phyloP scores from a whole-genome alignment of 2,797 vertebrate genomes.

The Petrocephalus sullivani region DNA sequence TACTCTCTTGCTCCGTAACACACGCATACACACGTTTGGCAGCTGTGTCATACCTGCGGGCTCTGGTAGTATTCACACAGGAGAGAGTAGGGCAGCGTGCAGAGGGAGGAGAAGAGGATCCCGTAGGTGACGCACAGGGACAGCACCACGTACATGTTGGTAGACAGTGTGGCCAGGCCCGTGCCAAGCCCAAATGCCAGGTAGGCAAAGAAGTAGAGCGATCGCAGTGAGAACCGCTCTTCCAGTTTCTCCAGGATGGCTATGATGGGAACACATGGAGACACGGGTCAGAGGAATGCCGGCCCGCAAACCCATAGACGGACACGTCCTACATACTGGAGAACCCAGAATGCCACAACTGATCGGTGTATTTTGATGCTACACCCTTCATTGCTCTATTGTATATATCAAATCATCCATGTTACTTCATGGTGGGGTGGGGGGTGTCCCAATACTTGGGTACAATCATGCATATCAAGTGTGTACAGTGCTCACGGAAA shows the following conservation, averaged over 20 bases:
- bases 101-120: conserved; percentile 90
- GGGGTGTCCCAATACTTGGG: not conserved
- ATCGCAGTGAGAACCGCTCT: conserved; percentile 82
- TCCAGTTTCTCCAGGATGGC: conserved; percentile 92
- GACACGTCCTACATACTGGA: not conserved
- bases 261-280: conserved; percentile 44
- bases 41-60: conserved; percentile 70
- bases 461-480: not conserved
- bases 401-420: not conserved
- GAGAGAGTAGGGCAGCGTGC: conserved; percentile 96
- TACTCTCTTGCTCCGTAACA: not conserved
- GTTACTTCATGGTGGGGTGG: not conserved
- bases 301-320: not conserved
- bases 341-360: not conserved
- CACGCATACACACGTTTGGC: not conserved
- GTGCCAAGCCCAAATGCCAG: conserved; percentile 91
- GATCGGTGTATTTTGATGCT: not conserved
- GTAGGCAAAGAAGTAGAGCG: conserved; percentile 93
- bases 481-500: not conserved
- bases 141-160: conserved; percentile 87
- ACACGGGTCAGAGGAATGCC: not conserved
- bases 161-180: conserved; percentile 85
- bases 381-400: not conserved
- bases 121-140: conserved; percentile 90
- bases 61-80: conserved; percentile 98